Conservation (phyloP, 2,113 vertebrate genomes). For the Erythrolamprus reginae region DNA sequence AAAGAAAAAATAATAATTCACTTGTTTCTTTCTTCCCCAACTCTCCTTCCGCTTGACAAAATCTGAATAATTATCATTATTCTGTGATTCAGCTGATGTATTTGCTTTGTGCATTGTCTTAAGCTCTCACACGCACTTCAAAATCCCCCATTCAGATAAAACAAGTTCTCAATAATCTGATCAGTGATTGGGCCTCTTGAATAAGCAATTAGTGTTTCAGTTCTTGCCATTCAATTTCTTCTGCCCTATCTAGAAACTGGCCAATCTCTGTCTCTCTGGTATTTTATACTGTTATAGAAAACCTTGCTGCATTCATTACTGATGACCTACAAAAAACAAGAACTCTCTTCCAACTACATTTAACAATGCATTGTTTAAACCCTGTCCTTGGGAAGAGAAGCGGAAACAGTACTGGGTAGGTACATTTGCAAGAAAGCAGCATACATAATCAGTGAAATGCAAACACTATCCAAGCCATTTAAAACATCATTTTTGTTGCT, state of each 20-base stretch:
- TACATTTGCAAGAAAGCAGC: neutral
- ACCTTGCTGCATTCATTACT: neutral
- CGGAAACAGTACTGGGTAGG: neutral
- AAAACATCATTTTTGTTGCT: neutral
- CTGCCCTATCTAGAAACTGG: neutral
- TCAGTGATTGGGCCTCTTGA: neutral
- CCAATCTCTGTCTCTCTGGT: neutral
- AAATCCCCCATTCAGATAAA: neutral
- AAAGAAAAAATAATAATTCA: neutral
- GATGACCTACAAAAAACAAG: conserved; percentile 24
- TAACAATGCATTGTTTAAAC: conserved; percentile 1
- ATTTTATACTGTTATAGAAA: neutral
- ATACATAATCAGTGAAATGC: neutral
- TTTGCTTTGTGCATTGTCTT: neutral
- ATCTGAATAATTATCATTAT: neutral
- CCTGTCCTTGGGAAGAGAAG: neutral
- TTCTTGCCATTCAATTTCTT: neutral
- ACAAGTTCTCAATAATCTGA: neutral
- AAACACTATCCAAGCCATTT: conserved; percentile 12
- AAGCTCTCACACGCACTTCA: neutral
- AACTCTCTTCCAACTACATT: neutral
- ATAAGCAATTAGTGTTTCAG: neutral
- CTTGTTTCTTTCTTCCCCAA: neutral
- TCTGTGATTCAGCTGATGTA: neutral
- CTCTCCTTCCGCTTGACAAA: no score